A percentile compares a stretch with the other conserved stretches of the same genome.
Conservation (phyloP, 2,888 invertebrate genomes). For the Acleris emargana region DNA sequence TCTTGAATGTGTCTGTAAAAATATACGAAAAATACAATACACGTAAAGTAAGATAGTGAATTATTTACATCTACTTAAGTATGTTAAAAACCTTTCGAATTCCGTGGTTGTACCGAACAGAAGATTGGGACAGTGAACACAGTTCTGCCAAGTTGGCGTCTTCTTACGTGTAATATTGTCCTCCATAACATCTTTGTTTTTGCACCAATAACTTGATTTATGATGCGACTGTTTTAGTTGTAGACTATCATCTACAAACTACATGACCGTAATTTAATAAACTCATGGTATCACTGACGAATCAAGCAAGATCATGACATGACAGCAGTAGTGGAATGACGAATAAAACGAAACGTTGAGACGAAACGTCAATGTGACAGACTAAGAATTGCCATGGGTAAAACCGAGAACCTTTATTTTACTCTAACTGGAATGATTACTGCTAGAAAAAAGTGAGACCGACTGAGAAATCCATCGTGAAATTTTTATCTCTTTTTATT, state of each 20-base stretch:
- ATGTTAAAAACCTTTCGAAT: conserved; percentile 82
- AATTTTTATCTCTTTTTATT: too few species aligned
- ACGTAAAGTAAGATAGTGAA: conserved; percentile 25
- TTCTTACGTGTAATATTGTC: conserved; percentile 65
- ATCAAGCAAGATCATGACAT: conserved; percentile 11
- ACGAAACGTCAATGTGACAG: conserved; percentile 31
- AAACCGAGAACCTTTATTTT: neutral
- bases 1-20: conserved; percentile 89
- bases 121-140: conserved; percentile 85
- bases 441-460: too few species aligned
- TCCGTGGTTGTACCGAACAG: conserved; percentile 83
- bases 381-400: conserved; percentile 7
- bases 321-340: conserved; percentile 26
- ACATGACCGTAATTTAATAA: conserved; percentile 27
- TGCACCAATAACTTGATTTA: conserved; percentile 21
- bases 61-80: conserved; percentile 27
- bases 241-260: conserved; percentile 14
- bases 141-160: conserved; percentile 84
- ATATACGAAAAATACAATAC: conserved; percentile 25
- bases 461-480: too few species aligned
- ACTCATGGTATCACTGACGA: conserved; percentile 23
- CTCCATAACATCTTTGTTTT: conserved; percentile 78
- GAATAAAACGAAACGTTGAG: conserved; percentile 34
- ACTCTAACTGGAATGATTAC: too few species aligned
- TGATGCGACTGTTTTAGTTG: conserved; percentile 5